Base-by-base conservation (phyloP, 37 sponge, comb jelly and placozoan species). In the Oscarella lobularis region DNA sequence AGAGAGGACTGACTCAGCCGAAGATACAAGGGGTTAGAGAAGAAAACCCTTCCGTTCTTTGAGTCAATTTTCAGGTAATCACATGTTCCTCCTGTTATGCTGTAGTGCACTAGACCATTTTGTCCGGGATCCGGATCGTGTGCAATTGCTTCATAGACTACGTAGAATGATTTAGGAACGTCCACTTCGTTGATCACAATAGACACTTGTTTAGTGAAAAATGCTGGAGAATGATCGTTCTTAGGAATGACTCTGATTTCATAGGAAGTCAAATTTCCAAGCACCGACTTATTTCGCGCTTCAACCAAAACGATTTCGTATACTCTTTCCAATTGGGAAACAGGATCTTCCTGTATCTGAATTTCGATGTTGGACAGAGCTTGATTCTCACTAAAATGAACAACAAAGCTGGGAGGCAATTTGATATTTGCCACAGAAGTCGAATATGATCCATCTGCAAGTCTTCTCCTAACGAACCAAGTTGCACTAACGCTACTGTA, bases 181-280 rank as follows among this genome's bases (percentile, higher is more conserved):
- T 5, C 31, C 29, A 4, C 71, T 35, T 68, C 71, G 6, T 68
- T 35, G 31, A 68, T 5, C 31, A 4, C 33, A 5, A 30, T 29
- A 14, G 29, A 29, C 71, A 68, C 31, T 5, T 34, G 35, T 32
- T 32, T 30, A 35, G 29, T 35, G 29, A 68, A 5, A 35, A 68
- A 68, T 20, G 71, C 6, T 20, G 71, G 71, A 5, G 71, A 34
- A 35, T 68, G 6, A 68, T 68, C 71, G 31, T 68, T 68, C 71
- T 68, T 68, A 29, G 71, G 71, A 29, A 68, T 32, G 31, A 68
- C 33, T 32, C 35, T 68, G 6, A 68, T 35, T 14, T 4, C 33
- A 4, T 4, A 5, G 31, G 6, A 29, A 5, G 4, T 5, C 5
- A 14, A 5, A 5, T 68, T 68, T 32, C 71, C 31, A 35, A 68